phyloP scores from a whole-genome alignment of 2,797 vertebrate genomes.

The Eleutherodactylus coqui region DNA sequence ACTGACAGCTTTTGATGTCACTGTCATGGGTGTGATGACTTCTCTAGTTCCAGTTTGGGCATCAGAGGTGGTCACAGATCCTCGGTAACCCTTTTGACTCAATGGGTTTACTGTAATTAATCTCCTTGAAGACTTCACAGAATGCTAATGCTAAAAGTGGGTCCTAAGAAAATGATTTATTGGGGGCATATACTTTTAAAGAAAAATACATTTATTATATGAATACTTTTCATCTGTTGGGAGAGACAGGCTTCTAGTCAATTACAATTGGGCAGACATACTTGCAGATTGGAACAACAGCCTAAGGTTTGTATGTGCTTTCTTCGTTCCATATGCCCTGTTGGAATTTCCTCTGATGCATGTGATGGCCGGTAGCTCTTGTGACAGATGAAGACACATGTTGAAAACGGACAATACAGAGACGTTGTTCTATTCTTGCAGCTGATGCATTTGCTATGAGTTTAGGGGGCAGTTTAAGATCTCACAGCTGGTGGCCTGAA shows the following conservation, averaged over 20 bases:
- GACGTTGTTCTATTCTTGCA: neutral
- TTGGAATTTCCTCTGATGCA: neutral
- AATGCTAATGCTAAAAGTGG: no score
- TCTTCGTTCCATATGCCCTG: neutral
- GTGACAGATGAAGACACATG: constrained; percentile 16
- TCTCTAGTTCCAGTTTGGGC: neutral
- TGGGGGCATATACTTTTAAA: neutral
- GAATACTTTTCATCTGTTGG: neutral
- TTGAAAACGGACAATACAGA: neutral
- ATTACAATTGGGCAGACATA: neutral
- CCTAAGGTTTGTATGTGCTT: neutral
- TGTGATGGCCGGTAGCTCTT: neutral
- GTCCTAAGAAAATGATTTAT: neutral
- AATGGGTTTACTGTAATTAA: neutral
- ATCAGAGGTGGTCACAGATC: neutral
- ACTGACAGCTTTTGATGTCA: neutral
- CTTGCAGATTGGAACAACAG: neutral
- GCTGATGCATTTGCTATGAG: neutral
- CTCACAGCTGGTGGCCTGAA: constrained; percentile 43
- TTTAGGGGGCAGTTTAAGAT: neutral
- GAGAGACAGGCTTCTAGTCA: no score
- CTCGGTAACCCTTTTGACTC: neutral
- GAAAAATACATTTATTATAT: neutral
- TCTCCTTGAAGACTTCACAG: neutral
- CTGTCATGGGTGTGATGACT: neutral